These are phyloP conservation scores for Alectura lathami DNA, from an alignment of 2,113 vertebrate species.

Conservation along the genomic window DNA sequence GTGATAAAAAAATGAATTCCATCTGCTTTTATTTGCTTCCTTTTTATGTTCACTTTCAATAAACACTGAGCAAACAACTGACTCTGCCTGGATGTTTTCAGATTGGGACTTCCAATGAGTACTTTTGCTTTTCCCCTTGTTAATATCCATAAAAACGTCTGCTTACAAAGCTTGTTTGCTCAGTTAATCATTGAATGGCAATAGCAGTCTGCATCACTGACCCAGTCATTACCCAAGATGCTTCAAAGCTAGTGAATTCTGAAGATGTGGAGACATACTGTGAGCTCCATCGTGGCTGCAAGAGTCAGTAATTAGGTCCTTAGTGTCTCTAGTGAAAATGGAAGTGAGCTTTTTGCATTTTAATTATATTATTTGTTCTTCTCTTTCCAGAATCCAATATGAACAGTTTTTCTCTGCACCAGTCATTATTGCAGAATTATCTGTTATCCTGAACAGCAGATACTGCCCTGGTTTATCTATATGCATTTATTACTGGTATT, in stretches of 20 bases:
- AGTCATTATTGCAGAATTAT: background rate
- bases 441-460: background rate
- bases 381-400: background rate
- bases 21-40: conserved; percentile 21
- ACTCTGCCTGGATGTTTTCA: background rate
- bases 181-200: background rate
- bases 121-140: background rate
- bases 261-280: background rate
- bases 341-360: background rate
- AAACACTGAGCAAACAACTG: conserved; percentile 14
- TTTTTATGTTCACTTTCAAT: conserved; percentile 6
- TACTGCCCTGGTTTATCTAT: background rate
- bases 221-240: background rate
- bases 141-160: background rate
- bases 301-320: background rate
- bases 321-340: background rate
- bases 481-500: background rate
- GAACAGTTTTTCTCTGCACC: background rate
- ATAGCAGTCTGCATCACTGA: background rate
- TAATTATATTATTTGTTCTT: background rate
- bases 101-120: background rate
- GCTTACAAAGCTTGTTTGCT: conserved; percentile 13
- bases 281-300: background rate
- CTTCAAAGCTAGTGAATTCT: background rate
- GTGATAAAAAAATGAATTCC: background rate